Evolutionary conservation across 2,797 vertebrate species (phyloP).

Genomic region (Rhinichthys osculus): DNA sequence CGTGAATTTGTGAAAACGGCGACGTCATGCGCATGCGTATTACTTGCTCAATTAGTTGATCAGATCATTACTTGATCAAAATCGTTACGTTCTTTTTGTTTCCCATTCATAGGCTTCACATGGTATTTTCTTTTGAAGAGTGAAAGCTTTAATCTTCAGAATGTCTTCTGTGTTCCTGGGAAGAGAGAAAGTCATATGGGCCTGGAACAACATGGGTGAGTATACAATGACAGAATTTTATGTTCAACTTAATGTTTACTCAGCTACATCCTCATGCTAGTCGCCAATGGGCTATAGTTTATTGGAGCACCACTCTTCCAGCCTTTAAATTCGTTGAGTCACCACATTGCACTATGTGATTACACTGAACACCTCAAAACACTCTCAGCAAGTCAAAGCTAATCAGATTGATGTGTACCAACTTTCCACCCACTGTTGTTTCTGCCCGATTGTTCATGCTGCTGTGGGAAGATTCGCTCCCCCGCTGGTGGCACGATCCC

Average conservation of each 20-base stretch:
- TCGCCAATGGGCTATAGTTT: background rate
- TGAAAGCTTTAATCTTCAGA: conserved; percentile 8
- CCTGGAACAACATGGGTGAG: background rate
- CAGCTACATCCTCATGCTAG: background rate
- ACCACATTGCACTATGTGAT: background rate
- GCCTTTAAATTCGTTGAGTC: background rate
- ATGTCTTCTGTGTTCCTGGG: background rate
- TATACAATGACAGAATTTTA: background rate
- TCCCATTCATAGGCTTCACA: background rate
- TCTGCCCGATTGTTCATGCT: background rate
- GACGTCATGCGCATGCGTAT: too few relatives aligned
- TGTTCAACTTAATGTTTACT: too few relatives aligned
- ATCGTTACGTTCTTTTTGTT: background rate
- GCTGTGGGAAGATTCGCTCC: conserved; percentile 1
- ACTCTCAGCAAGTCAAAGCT: conserved; percentile 20
- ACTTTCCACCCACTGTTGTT: background rate
- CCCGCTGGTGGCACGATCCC: conserved; percentile 40
- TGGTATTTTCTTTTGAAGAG: conserved; percentile 9
- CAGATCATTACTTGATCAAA: background rate
- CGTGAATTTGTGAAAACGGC: too few relatives aligned
- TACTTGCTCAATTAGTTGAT: too few relatives aligned
- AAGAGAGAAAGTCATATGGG: background rate
- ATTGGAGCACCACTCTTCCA: background rate
- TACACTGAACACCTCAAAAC: background rate
- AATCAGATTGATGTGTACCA: conserved; percentile 21